A percentile compares a stretch with the other conserved stretches of the same genome.
phyloP scores from a whole-genome alignment of 2,888 invertebrate species.

The Coelogynopora nodosa region DNA sequence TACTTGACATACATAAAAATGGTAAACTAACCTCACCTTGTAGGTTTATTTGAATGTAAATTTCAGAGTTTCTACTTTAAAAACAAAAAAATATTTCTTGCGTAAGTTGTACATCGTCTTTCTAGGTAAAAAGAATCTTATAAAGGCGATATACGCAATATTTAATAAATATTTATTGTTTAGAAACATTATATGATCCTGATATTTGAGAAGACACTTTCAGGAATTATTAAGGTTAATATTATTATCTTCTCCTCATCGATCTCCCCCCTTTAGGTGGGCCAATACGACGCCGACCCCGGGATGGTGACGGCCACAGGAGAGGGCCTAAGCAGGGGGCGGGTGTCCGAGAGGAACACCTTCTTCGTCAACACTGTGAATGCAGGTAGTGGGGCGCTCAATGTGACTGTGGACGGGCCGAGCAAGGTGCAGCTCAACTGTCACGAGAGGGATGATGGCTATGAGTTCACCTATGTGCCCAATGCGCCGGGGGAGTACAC shows the following conservation, averaged over 20 bases:
- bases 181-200: too few relatives aligned
- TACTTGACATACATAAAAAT: too few relatives aligned
- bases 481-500: slow-evolving; percentile 92
- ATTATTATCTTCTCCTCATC: slow-evolving; percentile 66
- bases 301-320: slow-evolving; percentile 79
- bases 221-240: too few relatives aligned
- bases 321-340: slow-evolving; percentile 76
- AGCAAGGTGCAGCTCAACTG: slow-evolving; percentile 89
- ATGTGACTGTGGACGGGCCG: slow-evolving; percentile 92
- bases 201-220: too few relatives aligned
- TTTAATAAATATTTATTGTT: too few relatives aligned
- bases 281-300: slow-evolving; percentile 68
- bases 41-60: too few relatives aligned
- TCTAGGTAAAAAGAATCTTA: too few relatives aligned
- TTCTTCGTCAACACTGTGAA: slow-evolving; percentile 93
- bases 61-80: too few relatives aligned
- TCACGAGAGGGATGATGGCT: slow-evolving; percentile 88
- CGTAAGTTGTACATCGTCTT: too few relatives aligned
- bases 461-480: slow-evolving; percentile 70
- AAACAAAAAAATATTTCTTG: too few relatives aligned
- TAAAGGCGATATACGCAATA: too few relatives aligned
- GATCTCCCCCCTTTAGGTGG: slow-evolving; percentile 78
- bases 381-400: slow-evolving; percentile 86
- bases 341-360: slow-evolving; percentile 71
- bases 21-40: too few relatives aligned